A percentile compares a stretch with the other conserved stretches of the same genome.
These are phyloP conservation scores for Brachirus orientalis DNA, from an alignment of 2,113 vertebrate species.

Conservation along the genomic window DNA sequence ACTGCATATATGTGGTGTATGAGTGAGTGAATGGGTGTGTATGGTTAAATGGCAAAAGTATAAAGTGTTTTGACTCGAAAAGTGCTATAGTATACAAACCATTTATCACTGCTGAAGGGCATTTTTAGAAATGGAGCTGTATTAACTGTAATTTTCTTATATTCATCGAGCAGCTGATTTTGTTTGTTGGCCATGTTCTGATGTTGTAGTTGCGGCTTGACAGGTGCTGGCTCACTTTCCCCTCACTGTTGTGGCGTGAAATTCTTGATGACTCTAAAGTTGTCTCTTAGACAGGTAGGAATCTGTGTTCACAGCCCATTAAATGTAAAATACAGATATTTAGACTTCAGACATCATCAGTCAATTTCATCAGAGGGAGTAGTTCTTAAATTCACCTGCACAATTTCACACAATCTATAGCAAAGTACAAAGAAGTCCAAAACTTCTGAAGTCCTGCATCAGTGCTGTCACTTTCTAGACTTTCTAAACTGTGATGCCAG, in stretches of 20 bases:
- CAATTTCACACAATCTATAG: conserved; percentile 10
- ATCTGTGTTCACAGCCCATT: background rate
- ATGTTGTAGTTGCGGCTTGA: no score
- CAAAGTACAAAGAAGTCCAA: conserved; percentile 1
- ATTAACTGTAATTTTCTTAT: no score
- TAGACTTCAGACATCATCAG: background rate
- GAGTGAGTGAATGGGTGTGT: no score
- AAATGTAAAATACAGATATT: background rate
- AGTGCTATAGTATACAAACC: no score
- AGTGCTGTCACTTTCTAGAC: background rate
- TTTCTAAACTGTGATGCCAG: conserved; percentile 37
- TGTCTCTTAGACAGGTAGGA: background rate
- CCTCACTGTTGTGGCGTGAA: conserved; percentile 2
- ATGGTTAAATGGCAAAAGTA: no score
- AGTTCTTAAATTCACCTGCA: background rate
- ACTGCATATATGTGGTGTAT: no score
- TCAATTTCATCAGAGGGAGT: background rate
- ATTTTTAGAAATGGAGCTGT: no score
- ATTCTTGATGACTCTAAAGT: conserved; percentile 14
- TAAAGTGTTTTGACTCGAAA: no score
- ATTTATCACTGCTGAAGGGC: no score
- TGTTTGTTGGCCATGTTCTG: no score
- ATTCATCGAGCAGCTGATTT: no score
- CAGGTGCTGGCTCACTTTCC: background rate
- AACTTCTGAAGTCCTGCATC: conserved; percentile 2